Evolutionary conservation across 53 echinoderm and acorn worm genomes (phyloP).

Genomic region (Glandiceps talaboti): DNA sequence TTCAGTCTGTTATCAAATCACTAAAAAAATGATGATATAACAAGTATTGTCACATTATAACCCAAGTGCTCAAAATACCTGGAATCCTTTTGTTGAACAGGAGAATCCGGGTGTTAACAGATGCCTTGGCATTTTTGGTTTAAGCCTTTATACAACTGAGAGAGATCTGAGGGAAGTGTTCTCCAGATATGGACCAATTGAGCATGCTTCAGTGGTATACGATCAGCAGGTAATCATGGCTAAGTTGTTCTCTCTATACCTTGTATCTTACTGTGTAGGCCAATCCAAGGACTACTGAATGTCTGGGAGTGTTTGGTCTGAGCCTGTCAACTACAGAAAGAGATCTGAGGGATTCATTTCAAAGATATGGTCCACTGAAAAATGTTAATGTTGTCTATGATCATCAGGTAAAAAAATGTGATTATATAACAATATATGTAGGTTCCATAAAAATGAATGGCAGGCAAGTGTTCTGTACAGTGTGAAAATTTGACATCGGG

Average conservation of each 20-base stretch:
- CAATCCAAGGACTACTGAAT: constrained; percentile 56
- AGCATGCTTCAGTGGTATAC: neutral
- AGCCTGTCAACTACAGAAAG: constrained; percentile 93
- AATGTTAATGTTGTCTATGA: constrained; percentile 81
- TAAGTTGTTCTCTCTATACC: neutral
- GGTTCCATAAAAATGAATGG: neutral
- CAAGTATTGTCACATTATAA: too few species aligned
- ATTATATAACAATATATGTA: neutral
- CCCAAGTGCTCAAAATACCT: neutral
- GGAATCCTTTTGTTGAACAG: constrained; percentile 14
- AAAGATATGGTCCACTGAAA: constrained; percentile 65
- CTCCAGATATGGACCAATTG: neutral
- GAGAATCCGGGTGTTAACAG: constrained; percentile 72
- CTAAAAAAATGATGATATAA: too few species aligned
- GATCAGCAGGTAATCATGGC: neutral
- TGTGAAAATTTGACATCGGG: neutral
- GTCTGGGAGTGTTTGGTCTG: constrained; percentile 90
- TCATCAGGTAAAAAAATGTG: constrained; percentile 59
- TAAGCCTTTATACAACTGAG: constrained; percentile 36
- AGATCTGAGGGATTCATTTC: constrained; percentile 69
- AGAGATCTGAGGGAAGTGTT: neutral
- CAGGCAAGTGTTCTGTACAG: neutral
- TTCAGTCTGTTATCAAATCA: too few species aligned
- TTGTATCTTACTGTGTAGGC: constrained; percentile 32
- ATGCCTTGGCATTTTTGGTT: constrained; percentile 89